A percentile compares a stretch with the other conserved stretches of the same genome.
These are phyloP conservation scores for Willisornis vidua DNA, from an alignment of 2,113 vertebrate species.

Conservation along the genomic window DNA sequence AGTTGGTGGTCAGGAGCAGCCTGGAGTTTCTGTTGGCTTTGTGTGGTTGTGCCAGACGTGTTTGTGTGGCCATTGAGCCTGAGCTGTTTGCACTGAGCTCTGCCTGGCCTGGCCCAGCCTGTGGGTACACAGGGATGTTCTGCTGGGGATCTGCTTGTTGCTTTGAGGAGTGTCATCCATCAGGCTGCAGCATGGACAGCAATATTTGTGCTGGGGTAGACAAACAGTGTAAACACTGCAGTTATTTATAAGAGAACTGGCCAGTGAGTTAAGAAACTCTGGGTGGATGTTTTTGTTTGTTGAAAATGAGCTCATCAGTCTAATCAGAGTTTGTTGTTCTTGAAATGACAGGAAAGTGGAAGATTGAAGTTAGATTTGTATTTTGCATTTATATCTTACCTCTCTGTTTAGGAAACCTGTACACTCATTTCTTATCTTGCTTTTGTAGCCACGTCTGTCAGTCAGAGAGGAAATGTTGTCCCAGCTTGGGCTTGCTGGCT, in stretches of 20 bases:
- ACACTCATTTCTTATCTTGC: background rate
- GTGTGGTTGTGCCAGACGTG: background rate
- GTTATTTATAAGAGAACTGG: background rate
- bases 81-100: constrained; percentile 11
- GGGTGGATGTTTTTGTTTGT: background rate
- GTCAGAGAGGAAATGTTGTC: background rate
- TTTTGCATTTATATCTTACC: background rate
- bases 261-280: background rate
- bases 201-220: background rate
- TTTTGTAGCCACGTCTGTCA: background rate
- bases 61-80: background rate
- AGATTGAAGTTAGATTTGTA: background rate
- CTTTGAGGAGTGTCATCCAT: background rate
- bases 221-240: constrained; percentile 6
- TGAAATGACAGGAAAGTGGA: background rate
- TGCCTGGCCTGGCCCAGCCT: background rate
- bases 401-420: background rate
- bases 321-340: background rate
- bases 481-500: background rate
- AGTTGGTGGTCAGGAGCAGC: background rate
- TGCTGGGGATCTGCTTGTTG: background rate
- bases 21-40: constrained; percentile 1
- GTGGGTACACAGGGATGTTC: background rate
- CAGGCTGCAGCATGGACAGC: background rate
- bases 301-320: background rate